Percentiles rank a stretch among this genome's conserved stretches.
phyloP scores from a whole-genome alignment of 2,888 invertebrate genomes.

The Notodonta ziczac region DNA sequence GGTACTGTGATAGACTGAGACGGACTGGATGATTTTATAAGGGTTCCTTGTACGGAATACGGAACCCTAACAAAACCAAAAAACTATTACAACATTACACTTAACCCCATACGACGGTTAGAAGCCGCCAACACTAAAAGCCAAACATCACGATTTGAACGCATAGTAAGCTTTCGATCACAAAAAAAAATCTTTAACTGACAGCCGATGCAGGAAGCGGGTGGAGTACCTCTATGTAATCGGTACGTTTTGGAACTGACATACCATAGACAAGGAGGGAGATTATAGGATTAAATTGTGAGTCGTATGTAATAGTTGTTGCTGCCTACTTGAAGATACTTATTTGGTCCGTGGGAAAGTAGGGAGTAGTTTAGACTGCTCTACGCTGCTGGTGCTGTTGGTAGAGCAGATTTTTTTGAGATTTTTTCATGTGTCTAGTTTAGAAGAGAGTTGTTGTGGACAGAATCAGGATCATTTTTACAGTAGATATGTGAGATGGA shows the following conservation, averaged over 20 bases:
- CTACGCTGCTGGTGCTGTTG: too few species aligned
- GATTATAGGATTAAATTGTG: conserved; percentile 33
- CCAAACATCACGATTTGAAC: not conserved
- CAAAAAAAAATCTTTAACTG: conserved; percentile 27
- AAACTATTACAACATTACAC: not conserved
- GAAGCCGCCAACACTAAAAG: not conserved
- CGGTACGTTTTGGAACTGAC: not conserved
- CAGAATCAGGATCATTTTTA: too few species aligned
- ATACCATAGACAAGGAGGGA: conserved; percentile 10
- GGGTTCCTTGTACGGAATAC: too few species aligned
- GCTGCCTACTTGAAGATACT: not conserved
- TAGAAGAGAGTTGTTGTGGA: too few species aligned
- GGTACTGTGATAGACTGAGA: too few species aligned
- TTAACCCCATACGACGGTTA: not conserved
- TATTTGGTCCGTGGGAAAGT: conserved; percentile 4
- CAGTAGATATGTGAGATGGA: too few species aligned
- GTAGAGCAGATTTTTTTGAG: too few species aligned
- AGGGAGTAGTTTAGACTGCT: too few species aligned
- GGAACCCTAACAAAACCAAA: not conserved
- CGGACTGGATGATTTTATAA: too few species aligned
- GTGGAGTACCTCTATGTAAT: conserved; percentile 19
- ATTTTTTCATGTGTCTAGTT: too few species aligned
- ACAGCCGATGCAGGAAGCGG: conserved; percentile 43
- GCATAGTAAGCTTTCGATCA: not conserved
- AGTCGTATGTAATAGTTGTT: not conserved